Evolutionary conservation across 2,113 vertebrate genomes (phyloP).

Genomic region (Alethe diademata): DNA sequence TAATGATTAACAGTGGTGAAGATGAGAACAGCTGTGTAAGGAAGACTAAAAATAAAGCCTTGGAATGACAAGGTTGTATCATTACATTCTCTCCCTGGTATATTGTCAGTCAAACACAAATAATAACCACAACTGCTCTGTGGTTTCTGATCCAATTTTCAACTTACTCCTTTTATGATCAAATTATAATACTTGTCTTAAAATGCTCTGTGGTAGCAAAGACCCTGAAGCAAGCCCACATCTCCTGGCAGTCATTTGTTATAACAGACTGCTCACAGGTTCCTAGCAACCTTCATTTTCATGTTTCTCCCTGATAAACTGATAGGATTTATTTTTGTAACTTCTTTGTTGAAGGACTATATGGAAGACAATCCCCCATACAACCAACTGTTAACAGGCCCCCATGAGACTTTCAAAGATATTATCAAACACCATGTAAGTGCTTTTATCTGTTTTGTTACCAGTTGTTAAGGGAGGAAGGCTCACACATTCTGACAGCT

Average conservation of each 20-base stretch:
- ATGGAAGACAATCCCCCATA: neutral
- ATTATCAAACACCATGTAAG: neutral
- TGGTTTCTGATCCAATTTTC: neutral
- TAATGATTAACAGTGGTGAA: neutral
- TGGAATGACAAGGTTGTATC: neutral
- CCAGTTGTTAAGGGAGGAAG: neutral
- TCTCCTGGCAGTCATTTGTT: neutral
- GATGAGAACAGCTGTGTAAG: conserved; percentile 8
- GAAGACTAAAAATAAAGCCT: neutral
- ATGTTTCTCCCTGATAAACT: neutral
- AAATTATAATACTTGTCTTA: neutral
- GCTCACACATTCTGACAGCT: neutral
- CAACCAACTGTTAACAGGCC: neutral
- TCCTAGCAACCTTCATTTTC: neutral
- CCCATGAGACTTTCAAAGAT: neutral
- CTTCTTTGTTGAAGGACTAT: neutral
- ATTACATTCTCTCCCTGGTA: neutral
- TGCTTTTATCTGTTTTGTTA: neutral
- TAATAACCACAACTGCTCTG: neutral
- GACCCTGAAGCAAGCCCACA: neutral
- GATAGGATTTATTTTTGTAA: neutral
- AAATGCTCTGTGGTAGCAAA: neutral
- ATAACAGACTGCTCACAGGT: neutral
- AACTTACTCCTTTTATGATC: neutral
- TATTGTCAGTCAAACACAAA: neutral